A percentile compares a stretch with the other conserved stretches of the same genome.
phyloP scores from a whole-genome alignment of 2,797 vertebrate species.

The Paramormyrops hopkinsi region DNA sequence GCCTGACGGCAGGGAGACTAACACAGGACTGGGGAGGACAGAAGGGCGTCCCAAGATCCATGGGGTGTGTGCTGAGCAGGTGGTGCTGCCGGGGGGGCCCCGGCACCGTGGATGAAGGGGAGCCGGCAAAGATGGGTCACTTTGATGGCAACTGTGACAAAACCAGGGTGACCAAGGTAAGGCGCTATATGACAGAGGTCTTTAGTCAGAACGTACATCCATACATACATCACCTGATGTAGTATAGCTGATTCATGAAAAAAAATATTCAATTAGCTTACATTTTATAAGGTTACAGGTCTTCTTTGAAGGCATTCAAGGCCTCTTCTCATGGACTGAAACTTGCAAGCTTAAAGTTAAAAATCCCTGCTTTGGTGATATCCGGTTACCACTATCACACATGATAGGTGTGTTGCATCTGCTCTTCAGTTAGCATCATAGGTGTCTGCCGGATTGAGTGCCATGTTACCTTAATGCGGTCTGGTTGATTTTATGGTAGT shows the following conservation, averaged over 20 bases:
- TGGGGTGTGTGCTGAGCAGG: conserved; percentile 43
- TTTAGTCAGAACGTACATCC: background rate
- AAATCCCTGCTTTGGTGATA: background rate
- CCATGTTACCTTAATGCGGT: background rate
- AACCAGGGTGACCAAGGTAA: background rate
- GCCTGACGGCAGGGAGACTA: background rate
- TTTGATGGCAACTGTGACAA: background rate
- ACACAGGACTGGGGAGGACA: conserved; percentile 20
- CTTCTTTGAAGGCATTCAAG: background rate
- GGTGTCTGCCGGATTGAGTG: background rate
- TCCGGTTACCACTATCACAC: background rate
- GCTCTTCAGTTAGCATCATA: background rate
- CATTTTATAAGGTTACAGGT: background rate
- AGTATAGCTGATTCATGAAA: background rate
- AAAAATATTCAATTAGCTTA: background rate
- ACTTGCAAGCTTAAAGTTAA: background rate
- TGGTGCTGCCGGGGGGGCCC: conserved; percentile 37
- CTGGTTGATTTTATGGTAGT: background rate
- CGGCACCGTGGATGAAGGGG: background rate
- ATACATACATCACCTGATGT: background rate
- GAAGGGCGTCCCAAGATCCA: conserved; percentile 24
- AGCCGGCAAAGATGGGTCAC: background rate
- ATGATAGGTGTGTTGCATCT: background rate
- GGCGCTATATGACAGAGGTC: background rate
- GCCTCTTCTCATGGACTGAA: background rate